Base-by-base conservation (phyloP, 2,797 vertebrate species). In the Arctocebus calabarensis region DNA sequence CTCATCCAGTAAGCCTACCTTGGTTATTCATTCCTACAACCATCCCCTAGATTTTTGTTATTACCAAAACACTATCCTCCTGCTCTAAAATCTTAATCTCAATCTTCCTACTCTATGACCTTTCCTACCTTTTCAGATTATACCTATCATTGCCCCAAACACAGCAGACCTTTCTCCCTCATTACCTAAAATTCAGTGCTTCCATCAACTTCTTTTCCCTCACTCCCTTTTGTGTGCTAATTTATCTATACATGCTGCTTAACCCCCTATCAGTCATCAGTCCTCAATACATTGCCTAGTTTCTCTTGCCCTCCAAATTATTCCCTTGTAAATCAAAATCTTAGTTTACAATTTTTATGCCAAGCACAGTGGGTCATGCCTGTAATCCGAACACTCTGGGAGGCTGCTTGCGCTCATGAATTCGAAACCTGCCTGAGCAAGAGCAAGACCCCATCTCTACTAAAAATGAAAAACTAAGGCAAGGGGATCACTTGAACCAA, bases 21-120 rank as follows among this genome's bases (percentile, higher is more conserved):
- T 52, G 27, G 52, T 75, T 70, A 84, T 52, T 78, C n/a, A 89
- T 61, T 73, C 55, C 40, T 55, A 23, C 1, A 27, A 84, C 4
- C 16, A 52, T 34, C 45, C 14, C 25, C 32, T 84, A 75, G 40
- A 74, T 34, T 20, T 48, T 48, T 90, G 27, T 25, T 22, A 73
- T 64, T 83, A 82, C 25, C 32, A 64, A 64, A 84, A 82, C n/a
- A 45, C 20, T 29, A 84, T 32, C 0, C 16, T 2, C 1, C 25
- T 52, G 55, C 27, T 91, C 32, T 43, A 5, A 88, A 90, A 92
- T 32, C 84, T 73, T 70, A 43, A 85, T 64, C 83, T 95, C 29
- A 57, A 1, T 37, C 43, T 92, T 70, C 9, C 29, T 6, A 59
- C 20, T 61, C 64, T 92, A 55, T 82, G 40, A 71, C 1, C 20